Evolutionary conservation across 2,797 vertebrate species (phyloP).

Genomic region (Tiaroga cobitis): DNA sequence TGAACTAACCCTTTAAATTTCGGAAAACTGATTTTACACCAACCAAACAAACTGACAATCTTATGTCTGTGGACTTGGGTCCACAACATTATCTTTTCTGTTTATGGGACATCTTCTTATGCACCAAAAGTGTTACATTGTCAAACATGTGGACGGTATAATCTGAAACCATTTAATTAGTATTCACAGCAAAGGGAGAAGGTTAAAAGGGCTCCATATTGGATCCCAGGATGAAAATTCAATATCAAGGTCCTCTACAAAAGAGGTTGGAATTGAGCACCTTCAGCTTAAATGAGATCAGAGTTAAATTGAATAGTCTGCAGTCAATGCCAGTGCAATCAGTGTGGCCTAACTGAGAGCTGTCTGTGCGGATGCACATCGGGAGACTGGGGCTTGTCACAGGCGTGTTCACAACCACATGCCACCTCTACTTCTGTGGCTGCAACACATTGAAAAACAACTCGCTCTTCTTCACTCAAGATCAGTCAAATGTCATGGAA

Average conservation of each 20-base stretch:
- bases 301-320: constrained; percentile 57
- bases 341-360: constrained; percentile 38
- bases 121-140: constrained; percentile 1
- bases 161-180: constrained; percentile 48
- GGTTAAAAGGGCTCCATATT: constrained; percentile 53
- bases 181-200: constrained; percentile 39
- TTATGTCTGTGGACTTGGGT: not conserved
- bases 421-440: constrained; percentile 8
- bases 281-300: constrained; percentile 58
- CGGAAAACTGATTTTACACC: not conserved
- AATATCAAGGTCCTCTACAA: constrained; percentile 54
- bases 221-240: constrained; percentile 52
- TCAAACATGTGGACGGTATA: constrained; percentile 20
- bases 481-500: constrained; percentile 40
- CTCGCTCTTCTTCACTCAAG: constrained; percentile 17
- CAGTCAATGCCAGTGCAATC: constrained; percentile 53
- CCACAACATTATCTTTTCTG: constrained; percentile 1
- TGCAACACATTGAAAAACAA: constrained; percentile 11
- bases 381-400: constrained; percentile 20
- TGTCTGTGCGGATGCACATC: constrained; percentile 24
- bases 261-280: constrained; percentile 44
- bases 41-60: constrained; percentile 1
- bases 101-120: constrained; percentile 10
- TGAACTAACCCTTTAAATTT: not conserved
- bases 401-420: not conserved